Conservation (phyloP, 2,797 vertebrate genomes). For the Spinibarbus caldwelli region DNA sequence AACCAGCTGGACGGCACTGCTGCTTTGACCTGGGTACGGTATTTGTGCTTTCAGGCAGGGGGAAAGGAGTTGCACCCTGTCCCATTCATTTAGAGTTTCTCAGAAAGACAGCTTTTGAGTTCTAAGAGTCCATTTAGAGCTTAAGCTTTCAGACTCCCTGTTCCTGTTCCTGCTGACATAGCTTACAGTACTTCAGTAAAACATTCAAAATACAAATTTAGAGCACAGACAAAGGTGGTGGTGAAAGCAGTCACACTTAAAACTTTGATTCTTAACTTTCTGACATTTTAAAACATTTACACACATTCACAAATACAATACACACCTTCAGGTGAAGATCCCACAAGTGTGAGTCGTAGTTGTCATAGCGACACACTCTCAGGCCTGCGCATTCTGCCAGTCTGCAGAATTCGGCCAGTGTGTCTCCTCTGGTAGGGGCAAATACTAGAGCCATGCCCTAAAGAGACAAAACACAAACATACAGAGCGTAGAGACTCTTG, state of each 20-base stretch:
- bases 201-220: constrained; percentile 13
- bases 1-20: constrained; percentile 73
- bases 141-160: background rate
- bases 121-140: constrained; percentile 35
- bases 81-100: constrained; percentile 15
- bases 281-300: background rate
- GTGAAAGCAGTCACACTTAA: background rate
- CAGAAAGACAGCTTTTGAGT: constrained; percentile 37
- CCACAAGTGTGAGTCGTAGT: constrained; percentile 96
- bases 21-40: constrained; percentile 35
- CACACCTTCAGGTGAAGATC: constrained; percentile 94
- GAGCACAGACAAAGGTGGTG: background rate
- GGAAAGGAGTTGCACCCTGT: constrained; percentile 13
- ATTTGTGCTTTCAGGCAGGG: constrained; percentile 36
- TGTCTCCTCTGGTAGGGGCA: constrained; percentile 91
- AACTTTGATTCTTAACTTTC: constrained; percentile 2
- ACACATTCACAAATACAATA: background rate
- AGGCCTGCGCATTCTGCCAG: constrained; percentile 92
- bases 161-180: constrained; percentile 20
- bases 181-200: constrained; percentile 23
- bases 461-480: constrained; percentile 39
- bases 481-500: background rate
- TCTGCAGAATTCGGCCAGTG: constrained; percentile 90
- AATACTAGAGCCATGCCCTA: constrained; percentile 94
- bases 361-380: constrained; percentile 88